phyloP scores from a whole-genome alignment of 2,888 invertebrate species.

The Nowickia ferox region DNA sequence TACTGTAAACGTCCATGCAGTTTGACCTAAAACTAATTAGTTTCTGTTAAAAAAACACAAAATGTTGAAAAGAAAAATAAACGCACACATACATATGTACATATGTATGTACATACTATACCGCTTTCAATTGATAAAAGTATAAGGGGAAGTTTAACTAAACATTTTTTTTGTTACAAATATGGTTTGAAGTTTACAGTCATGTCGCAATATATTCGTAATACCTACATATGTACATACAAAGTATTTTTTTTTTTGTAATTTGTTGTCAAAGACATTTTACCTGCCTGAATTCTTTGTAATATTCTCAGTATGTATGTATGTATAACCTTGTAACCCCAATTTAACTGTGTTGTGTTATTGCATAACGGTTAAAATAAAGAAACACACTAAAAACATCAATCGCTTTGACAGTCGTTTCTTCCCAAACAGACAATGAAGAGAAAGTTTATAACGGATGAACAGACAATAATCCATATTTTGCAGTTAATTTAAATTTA shows the following conservation, averaged over 20 bases:
- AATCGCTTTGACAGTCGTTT: conserved; percentile 8
- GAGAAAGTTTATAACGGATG: conserved; percentile 58
- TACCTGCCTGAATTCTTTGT: background rate
- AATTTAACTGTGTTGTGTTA: conserved; percentile 10
- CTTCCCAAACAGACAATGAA: conserved; percentile 8
- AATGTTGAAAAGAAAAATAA: conserved; percentile 1
- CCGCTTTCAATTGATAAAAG: background rate
- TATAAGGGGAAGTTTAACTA: conserved; percentile 41
- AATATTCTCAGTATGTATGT: conserved; percentile 1
- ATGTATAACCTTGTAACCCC: conserved; percentile 29
- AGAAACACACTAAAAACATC: background rate
- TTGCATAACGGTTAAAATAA: conserved; percentile 36
- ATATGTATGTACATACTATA: too few species aligned
- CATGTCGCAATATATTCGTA: conserved; percentile 3
- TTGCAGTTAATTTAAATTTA: conserved; percentile 6
- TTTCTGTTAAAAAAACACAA: conserved; percentile 20
- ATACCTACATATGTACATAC: background rate
- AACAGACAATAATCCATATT: conserved; percentile 54
- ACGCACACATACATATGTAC: too few species aligned
- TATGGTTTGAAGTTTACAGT: conserved; percentile 21
- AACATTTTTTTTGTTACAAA: conserved; percentile 28
- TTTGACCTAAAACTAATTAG: conserved; percentile 52
- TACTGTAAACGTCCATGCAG: conserved; percentile 24
- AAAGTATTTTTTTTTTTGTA: background rate
- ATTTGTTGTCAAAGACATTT: conserved; percentile 23